A percentile compares a stretch with the other conserved stretches of the same genome.
Conservation (phyloP, 2,113 vertebrate genomes). For the Halcyon senegalensis region DNA sequence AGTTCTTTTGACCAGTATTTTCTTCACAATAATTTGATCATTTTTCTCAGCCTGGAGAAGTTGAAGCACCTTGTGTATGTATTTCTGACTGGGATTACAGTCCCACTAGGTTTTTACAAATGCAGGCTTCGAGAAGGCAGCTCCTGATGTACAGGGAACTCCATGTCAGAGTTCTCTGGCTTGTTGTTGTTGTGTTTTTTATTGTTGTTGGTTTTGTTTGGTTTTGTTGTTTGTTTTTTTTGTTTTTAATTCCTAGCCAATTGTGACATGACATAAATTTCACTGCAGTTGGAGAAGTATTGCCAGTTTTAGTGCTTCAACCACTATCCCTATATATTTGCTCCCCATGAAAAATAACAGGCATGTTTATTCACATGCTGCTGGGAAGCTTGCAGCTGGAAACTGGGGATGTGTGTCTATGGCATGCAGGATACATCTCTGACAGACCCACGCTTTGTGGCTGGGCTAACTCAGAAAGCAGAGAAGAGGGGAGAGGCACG, state of each 20-base stretch:
- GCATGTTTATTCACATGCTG: neutral
- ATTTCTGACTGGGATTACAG: neutral
- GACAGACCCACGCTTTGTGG: neutral
- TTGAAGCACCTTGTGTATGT: neutral
- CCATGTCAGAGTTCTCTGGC: too few species aligned
- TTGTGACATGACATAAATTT: neutral
- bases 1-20: neutral
- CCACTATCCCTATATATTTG: neutral
- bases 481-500: neutral
- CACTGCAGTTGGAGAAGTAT: neutral
- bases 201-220: too few species aligned
- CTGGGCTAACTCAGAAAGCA: neutral
- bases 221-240: too few species aligned
- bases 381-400: neutral
- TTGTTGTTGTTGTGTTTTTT: too few species aligned
- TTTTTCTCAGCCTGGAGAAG: neutral
- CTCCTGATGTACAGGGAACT: neutral
- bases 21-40: neutral
- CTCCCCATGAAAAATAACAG: neutral
- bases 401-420: neutral
- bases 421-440: neutral
- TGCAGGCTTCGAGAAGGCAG: neutral
- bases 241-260: neutral
- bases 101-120: neutral
- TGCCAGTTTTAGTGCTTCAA: accelerated